Conservation (phyloP, 2,888 invertebrate genomes). For the Synanthedon myopaeformis region DNA sequence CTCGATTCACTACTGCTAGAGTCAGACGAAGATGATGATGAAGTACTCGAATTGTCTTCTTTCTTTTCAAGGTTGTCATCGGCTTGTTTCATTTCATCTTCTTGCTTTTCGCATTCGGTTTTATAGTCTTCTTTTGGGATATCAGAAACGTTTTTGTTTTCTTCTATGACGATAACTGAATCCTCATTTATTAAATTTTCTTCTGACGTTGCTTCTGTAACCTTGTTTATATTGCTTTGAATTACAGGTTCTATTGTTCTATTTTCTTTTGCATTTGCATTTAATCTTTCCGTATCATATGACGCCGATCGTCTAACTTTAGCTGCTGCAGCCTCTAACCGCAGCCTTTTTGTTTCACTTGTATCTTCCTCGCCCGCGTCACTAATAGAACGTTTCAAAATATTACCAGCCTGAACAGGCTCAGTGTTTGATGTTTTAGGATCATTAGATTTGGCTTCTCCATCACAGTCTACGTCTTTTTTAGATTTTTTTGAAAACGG, state of each 20-base stretch:
- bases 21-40: constrained; percentile 67
- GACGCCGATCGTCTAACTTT: constrained; percentile 58
- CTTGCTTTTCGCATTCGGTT: constrained; percentile 16
- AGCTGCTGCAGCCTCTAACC: constrained; percentile 53
- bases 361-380: constrained; percentile 59
- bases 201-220: neutral
- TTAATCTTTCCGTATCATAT: constrained; percentile 48
- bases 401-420: constrained; percentile 54
- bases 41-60: constrained; percentile 46
- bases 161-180: neutral
- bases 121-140: constrained; percentile 11
- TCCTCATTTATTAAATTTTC: neutral
- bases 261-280: constrained; percentile 16
- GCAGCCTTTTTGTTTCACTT: constrained; percentile 46
- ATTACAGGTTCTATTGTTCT: constrained; percentile 3
- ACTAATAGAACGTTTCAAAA: constrained; percentile 57
- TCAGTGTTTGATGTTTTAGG: constrained; percentile 11
- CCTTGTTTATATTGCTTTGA: neutral
- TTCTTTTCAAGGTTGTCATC: constrained; percentile 22
- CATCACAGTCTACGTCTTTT: constrained; percentile 26
- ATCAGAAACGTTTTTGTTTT: constrained; percentile 1
- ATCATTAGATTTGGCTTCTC: constrained; percentile 25
- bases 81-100: constrained; percentile 21
- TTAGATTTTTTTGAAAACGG: constrained; percentile 48
- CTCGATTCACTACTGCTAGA: constrained; percentile 66